Percentiles rank a stretch among this genome's conserved stretches.
phyloP scores from a whole-genome alignment of 2,797 vertebrate genomes.

The Siniperca obscura region DNA sequence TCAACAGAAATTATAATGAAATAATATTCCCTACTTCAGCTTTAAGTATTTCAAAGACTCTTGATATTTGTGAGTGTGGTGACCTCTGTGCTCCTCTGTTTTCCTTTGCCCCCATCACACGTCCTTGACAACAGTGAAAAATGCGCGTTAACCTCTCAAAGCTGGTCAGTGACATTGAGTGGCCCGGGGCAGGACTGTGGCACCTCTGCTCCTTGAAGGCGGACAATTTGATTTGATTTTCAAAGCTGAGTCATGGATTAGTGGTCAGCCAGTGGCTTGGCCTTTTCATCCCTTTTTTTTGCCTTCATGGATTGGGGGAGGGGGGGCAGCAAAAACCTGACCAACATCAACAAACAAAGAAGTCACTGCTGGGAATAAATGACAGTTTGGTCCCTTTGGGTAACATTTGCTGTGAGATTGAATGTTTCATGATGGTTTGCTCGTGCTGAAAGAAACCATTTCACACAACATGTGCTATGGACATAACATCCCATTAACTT shows the following conservation, averaged over 20 bases:
- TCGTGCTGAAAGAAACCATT: constrained; percentile 66
- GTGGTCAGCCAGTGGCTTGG: constrained; percentile 69
- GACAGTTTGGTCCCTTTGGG: constrained; percentile 34
- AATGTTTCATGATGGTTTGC: constrained; percentile 47
- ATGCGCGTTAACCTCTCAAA: constrained; percentile 77
- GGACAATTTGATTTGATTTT: constrained; percentile 81
- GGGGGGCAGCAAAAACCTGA: constrained; percentile 40
- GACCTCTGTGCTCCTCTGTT: constrained; percentile 63
- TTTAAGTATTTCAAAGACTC: constrained; percentile 59
- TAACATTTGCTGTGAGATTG: constrained; percentile 32
- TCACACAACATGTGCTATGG: constrained; percentile 62
- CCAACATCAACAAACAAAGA: constrained; percentile 75
- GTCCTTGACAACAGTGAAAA: constrained; percentile 75
- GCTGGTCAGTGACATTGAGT: constrained; percentile 72
- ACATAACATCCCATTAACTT: constrained; percentile 74
- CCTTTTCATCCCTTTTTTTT: constrained; percentile 70
- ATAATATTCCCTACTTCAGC: too few relatives aligned
- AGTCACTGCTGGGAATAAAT: constrained; percentile 53
- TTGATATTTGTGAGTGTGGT: constrained; percentile 53
- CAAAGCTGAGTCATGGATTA: constrained; percentile 83
- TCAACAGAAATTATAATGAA: too few relatives aligned
- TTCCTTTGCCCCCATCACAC: constrained; percentile 67
- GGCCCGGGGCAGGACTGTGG: constrained; percentile 66
- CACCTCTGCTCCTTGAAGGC: constrained; percentile 71
- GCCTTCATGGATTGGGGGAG: constrained; percentile 60